Evolutionary conservation across 2,113 vertebrate genomes (phyloP).

Genomic region (Eolophus roseicapilla): DNA sequence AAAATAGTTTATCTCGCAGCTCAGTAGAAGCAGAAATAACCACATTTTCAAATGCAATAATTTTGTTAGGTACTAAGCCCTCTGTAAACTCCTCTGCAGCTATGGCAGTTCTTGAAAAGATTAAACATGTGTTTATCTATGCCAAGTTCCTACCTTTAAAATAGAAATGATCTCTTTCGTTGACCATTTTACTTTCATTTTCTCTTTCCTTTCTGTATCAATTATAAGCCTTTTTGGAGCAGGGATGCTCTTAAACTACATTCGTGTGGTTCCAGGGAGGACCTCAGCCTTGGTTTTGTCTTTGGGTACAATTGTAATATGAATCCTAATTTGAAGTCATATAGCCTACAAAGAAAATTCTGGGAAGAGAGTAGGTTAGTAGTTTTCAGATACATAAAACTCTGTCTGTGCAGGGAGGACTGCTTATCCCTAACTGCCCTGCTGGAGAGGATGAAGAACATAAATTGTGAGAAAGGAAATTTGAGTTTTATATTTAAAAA

Average conservation of each 20-base stretch:
- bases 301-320: neutral
- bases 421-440: neutral
- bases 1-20: conserved; percentile 3
- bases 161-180: neutral
- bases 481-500: neutral
- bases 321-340: neutral
- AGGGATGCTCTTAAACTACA: neutral
- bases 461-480: neutral
- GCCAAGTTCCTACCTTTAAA: neutral
- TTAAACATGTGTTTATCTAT: neutral
- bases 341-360: neutral
- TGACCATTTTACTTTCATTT: neutral
- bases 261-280: neutral
- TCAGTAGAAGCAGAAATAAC: conserved; percentile 5
- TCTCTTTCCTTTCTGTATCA: neutral
- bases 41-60: neutral
- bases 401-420: neutral
- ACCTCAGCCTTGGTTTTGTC: neutral
- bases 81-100: neutral
- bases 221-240: neutral
- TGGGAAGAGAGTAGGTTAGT: neutral
- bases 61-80: neutral
- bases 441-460: neutral
- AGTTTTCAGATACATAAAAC: neutral
- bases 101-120: neutral